phyloP scores from a whole-genome alignment of 2,888 invertebrate genomes.

The Diarsia rubi region DNA sequence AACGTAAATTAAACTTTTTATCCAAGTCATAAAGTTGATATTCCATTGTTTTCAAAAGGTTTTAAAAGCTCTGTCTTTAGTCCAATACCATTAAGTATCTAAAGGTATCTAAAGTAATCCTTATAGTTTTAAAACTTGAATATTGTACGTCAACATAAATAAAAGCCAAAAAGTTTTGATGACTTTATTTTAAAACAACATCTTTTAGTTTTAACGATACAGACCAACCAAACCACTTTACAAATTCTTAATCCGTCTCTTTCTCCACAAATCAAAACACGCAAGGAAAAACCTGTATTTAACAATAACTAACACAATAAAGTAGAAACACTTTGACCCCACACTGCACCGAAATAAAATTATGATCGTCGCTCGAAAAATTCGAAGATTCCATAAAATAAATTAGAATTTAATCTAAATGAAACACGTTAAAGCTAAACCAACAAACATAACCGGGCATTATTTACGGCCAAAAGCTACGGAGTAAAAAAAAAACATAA shows the following conservation, averaged over 20 bases:
- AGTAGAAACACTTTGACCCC: constrained; percentile 62
- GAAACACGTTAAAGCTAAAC: constrained; percentile 85
- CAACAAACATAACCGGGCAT: constrained; percentile 86
- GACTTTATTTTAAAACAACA: constrained; percentile 33
- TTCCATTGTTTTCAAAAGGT: background rate
- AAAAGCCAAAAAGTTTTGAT: constrained; percentile 8
- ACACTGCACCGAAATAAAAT: constrained; percentile 67
- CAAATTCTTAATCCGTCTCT: constrained; percentile 4
- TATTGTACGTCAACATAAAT: background rate
- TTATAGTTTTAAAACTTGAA: constrained; percentile 13
- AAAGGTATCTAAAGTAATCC: constrained; percentile 42
- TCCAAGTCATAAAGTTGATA: background rate
- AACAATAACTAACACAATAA: constrained; percentile 58
- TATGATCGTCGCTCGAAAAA: constrained; percentile 67
- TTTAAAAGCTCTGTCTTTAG: constrained; percentile 14
- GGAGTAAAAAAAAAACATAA: constrained; percentile 77
- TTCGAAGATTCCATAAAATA: constrained; percentile 78
- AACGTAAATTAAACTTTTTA: constrained; percentile 32
- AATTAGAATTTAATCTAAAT: constrained; percentile 86
- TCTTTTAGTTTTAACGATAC: constrained; percentile 1
- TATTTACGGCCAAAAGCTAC: constrained; percentile 85
- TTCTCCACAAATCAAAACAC: constrained; percentile 6
- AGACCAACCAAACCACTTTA: background rate
- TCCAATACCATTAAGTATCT: constrained; percentile 18
- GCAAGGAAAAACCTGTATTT: background rate